Base-by-base conservation (phyloP, 2,888 invertebrate genomes). In the Oithona nana region DNA sequence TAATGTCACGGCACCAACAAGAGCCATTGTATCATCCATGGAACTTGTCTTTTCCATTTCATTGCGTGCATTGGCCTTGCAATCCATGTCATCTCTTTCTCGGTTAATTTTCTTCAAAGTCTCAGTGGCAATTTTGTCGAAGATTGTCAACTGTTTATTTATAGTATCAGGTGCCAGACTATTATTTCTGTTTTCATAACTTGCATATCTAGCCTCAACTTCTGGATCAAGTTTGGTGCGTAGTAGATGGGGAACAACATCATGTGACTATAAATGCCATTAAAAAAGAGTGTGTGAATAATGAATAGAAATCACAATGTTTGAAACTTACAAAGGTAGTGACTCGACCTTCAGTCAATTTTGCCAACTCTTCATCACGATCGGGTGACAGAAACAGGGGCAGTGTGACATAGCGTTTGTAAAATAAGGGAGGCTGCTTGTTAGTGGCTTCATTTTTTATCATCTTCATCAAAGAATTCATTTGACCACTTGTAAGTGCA, bases 211-310 rank as follows among this genome's bases (percentile, higher is more conserved):
- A 68, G 83, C 84, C 73, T 95, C 95, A 0, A 92, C 89, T 69
- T 88, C 83, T 0, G 94, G 94, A 71, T 94, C 93, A 8, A 90
- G 85, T 71, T 94, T 94, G 0, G 95, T 95, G 65, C 95, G 77
- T 51, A 95, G 75, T 72, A 94, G 86, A 74, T 94, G 89, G 0
- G 95, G 95, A 1, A 93, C 94, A 64, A 94, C 80, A 71, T 94
- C 94, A 73, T 95, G 94, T 26, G 92, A n/a, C n/a, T n/a, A n/a
- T n/a, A n/a, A n/a, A n/a, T n/a, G n/a, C n/a, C n/a, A n/a, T n/a
- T n/a, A n/a, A n/a, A n/a, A n/a, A n/a, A n/a, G n/a, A n/a, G n/a
- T n/a, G n/a, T n/a, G n/a, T n/a, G n/a, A n/a, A n/a, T n/a, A n/a
- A n/a, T n/a, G n/a, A n/a, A n/a, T n/a, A n/a, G n/a, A n/a, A n/a